Conservation (phyloP, 1,140 invertebrate genomes). For the Drusus annulatus region DNA sequence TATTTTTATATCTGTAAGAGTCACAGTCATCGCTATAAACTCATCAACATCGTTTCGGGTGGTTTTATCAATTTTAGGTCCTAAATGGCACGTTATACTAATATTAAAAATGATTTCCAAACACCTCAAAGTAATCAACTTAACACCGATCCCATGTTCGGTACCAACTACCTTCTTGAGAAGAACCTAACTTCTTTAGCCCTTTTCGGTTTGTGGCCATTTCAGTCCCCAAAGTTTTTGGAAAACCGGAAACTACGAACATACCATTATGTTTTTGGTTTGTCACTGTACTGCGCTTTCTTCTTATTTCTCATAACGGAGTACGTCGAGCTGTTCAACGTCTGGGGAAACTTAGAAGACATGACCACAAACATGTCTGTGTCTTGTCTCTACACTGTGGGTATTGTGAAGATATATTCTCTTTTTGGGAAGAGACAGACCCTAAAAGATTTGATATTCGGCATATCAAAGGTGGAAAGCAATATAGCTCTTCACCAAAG, state of each 20-base stretch:
- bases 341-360: constrained; percentile 57
- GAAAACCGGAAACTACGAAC: constrained; percentile 39
- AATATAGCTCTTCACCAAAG: constrained; percentile 48
- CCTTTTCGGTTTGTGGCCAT: constrained; percentile 55
- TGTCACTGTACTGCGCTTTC: constrained; percentile 50
- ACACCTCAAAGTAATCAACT: no score
- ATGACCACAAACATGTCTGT: constrained; percentile 59
- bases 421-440: constrained; percentile 49
- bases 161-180: constrained; percentile 36
- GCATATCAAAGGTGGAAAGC: constrained; percentile 46
- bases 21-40: not conserved
- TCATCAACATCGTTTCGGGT: not conserved
- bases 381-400: constrained; percentile 55
- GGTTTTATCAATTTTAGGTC: no score
- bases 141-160: not conserved
- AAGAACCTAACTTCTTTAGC: constrained; percentile 55
- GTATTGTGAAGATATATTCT: constrained; percentile 54
- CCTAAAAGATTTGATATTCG: constrained; percentile 37
- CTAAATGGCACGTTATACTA: no score
- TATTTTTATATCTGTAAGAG: no score
- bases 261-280: constrained; percentile 43
- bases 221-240: constrained; percentile 49
- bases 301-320: constrained; percentile 55
- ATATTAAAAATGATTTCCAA: no score
- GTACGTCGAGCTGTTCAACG: constrained; percentile 54